Conservation (phyloP, 1,140 invertebrate genomes). For the Bombus waltoni region DNA sequence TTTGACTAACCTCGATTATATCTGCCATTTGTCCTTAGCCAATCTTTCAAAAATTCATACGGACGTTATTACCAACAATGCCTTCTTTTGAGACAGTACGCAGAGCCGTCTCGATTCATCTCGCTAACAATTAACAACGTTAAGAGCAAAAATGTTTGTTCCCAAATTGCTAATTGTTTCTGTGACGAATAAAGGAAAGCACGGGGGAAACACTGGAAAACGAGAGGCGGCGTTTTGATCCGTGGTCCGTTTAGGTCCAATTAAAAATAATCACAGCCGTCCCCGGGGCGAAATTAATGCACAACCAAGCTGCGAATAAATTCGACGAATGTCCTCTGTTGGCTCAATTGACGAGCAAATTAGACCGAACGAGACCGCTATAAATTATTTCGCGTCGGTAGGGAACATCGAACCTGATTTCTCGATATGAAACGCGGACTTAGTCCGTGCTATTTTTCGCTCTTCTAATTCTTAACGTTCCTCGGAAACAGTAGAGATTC, state of each 20-base stretch:
- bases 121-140: neutral
- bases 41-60: neutral
- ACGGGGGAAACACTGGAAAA: slow-evolving; percentile 1
- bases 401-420: neutral
- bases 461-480: neutral
- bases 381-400: slow-evolving; percentile 25
- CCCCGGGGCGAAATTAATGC: slow-evolving; percentile 24
- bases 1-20: neutral
- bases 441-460: neutral
- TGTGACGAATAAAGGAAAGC: neutral
- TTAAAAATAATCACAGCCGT: slow-evolving; percentile 45
- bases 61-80: neutral
- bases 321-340: slow-evolving; percentile 35
- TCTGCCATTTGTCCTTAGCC: neutral
- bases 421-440: neutral
- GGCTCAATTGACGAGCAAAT: slow-evolving; percentile 44
- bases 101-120: neutral
- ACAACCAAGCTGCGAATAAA: slow-evolving; percentile 9
- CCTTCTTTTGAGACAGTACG: too few species aligned
- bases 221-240: neutral
- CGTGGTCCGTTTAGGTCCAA: slow-evolving; percentile 13
- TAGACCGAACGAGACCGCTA: neutral
- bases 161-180: neutral
- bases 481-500: neutral
- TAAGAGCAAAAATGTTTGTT: neutral